Conservation (phyloP, 2,888 invertebrate genomes). For the Diloba caeruleocephala region DNA sequence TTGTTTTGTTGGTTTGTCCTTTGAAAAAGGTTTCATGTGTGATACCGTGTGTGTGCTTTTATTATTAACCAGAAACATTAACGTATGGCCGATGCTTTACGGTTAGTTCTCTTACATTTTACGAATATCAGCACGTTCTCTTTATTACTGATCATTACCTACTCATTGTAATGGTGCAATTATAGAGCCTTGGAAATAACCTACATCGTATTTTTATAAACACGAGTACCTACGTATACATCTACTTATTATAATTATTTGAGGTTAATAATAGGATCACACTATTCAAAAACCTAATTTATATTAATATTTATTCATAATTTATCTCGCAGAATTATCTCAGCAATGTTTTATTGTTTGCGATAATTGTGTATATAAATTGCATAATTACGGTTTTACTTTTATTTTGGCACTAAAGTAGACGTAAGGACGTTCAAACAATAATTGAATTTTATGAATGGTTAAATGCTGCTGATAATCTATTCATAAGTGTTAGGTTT, state of each 20-base stretch:
- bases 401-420: background rate
- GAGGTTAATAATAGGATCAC: conserved; percentile 33
- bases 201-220: conserved; percentile 45
- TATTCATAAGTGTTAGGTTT: no score
- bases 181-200: conserved; percentile 51
- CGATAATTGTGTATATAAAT: conserved; percentile 10
- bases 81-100: background rate
- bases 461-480: no score
- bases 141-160: conserved; percentile 17
- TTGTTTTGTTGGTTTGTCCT: conserved; percentile 36
- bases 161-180: conserved; percentile 33
- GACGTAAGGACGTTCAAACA: background rate
- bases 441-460: no score
- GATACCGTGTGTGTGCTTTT: conserved; percentile 32
- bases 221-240: conserved; percentile 26
- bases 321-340: conserved; percentile 39
- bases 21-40: conserved; percentile 39
- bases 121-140: background rate
- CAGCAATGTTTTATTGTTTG: conserved; percentile 16
- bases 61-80: conserved; percentile 27
- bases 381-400: background rate
- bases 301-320: conserved; percentile 18
- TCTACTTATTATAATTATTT: conserved; percentile 45
- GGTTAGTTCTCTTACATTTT: no score
- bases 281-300: conserved; percentile 22